Base-by-base conservation (phyloP, 2,888 invertebrate species). In the Chloroclysta siterata region DNA sequence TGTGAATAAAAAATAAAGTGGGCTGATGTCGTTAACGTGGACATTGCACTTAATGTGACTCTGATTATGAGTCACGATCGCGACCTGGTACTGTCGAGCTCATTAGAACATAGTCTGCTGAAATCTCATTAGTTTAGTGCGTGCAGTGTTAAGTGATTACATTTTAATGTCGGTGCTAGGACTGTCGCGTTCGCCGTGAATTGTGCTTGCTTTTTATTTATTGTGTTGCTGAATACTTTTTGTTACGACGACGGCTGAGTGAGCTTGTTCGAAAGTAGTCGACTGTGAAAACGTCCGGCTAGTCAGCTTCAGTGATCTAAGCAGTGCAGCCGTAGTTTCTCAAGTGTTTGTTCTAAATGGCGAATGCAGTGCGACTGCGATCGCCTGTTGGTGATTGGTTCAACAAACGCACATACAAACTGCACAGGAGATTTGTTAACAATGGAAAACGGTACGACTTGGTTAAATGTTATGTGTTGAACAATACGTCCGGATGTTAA, bases 61-160 rank as follows among this genome's bases (percentile, higher is more conserved):
- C 81, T 84, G 80, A 85, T 84, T 82, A 82, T 91, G 92, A 92
- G 85, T 92, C 92, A 92, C 78, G 76, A 79, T 73, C 74, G 69
- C 80, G 80, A 81, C 82, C 80, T 81, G 83, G 79, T 76, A 83
- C 82, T 84, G 88, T 86, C 84, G 82, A 79, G 80, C 84, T 88
- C 88, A 84, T 90, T 89, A 90, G 83, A 83, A 87, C 84, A 79
- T 82, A 84, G 89, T 87, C 84, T 81, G 80, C 85, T 88, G 82
- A 90, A 90, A 90, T 90, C 89, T 89, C 89, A 90, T 92, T 92
- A 89, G 86, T 88, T 81, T 83, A 81, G 87, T 89, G 89, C 88
- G 89, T 89, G 88, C 87, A 83, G 80, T 87, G 87, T 87, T 87
- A 88, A 90, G 87, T 89, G 89, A 90, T 89, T 90, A 90, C 85